Evolutionary conservation across 2,888 invertebrate genomes (phyloP), one percentile per base, ranked within the genome.

Genomic region (Halictus quadricinctus): DNA sequence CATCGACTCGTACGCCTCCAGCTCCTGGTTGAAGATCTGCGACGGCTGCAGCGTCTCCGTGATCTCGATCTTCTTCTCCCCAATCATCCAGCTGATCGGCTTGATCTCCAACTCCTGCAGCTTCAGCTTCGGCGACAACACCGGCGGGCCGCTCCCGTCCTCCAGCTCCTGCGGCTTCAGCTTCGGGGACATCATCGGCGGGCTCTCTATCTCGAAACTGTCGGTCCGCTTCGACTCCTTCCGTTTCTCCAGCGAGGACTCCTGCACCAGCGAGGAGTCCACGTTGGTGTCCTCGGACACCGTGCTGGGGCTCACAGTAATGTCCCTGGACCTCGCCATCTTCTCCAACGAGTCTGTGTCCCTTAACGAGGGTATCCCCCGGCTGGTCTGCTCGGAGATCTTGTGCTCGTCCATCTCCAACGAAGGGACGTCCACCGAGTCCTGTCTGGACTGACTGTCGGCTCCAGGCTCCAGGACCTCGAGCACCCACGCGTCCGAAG

Each of bases 41-140:
- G 91, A 94, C 1, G 94, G 94, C 29, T 94, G 91, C 1, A 94
- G 43, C 0, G 91, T 89, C 76, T 94, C 94, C 0, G 93, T 90
- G 79, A 94, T 93, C 75, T 94, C 94, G 48, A 94, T 94, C 84
- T 94, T 94, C 77, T 94, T 94, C 54, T 94, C 94, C 0, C 94
- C 94, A 43, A 94, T 94, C 93, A 93, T 93, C 94, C 94, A 94
- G 36, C 93, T 89, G 2, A 92, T 92, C 0, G 93, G 93, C 43
- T 93, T 92, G 58, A 94, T 94, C 48, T 94, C 94, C 7, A 94
- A 87, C 5, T 93, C 94, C 18, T 91, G 92, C 2, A 93, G 87
- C 78, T 92, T 94, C 5, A 90, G 75, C 66, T 92, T 92, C 0
- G 94, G 94, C 0, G 94, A 94, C 1, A 94, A 79, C 69, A 94